These are phyloP conservation scores for Microctonus aethiopoides DNA, from an alignment of 2,888 invertebrate species.

Conservation along the genomic window DNA sequence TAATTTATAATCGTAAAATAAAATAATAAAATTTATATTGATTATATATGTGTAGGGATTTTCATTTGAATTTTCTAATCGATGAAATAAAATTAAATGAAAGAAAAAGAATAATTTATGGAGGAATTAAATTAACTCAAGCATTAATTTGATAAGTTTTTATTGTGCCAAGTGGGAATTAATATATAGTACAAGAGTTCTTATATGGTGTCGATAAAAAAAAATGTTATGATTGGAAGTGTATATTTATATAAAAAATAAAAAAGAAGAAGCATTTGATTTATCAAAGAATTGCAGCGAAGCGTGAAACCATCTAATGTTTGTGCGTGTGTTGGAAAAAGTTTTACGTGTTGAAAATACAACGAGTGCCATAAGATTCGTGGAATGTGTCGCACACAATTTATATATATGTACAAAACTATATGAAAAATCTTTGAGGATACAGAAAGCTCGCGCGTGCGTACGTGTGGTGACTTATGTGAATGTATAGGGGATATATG, in stretches of 20 bases:
- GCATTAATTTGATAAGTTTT: neutral
- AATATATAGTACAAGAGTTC: neutral
- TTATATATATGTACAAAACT: constrained; percentile 10
- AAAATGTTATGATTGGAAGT: neutral
- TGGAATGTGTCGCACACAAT: constrained; percentile 32
- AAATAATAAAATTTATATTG: neutral
- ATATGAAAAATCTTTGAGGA: constrained; percentile 21
- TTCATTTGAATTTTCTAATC: neutral
- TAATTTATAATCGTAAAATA: neutral
- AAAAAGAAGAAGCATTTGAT: constrained; percentile 20
- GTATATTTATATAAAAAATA: neutral
- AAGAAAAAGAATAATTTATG: neutral
- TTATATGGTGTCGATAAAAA: neutral
- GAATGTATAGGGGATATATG: constrained; percentile 53
- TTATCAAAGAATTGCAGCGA: constrained; percentile 10
- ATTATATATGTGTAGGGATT: no score
- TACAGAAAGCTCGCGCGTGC: neutral
- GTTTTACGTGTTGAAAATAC: constrained; percentile 29
- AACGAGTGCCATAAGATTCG: constrained; percentile 24
- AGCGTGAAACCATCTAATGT: constrained; percentile 25
- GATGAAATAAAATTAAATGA: neutral
- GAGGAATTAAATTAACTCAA: neutral
- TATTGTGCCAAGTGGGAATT: neutral
- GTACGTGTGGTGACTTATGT: constrained; percentile 45
- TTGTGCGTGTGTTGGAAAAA: constrained; percentile 25